A percentile compares a stretch with the other conserved stretches of the same genome.
Conservation (phyloP, 2,888 invertebrate genomes). For the Acleris sparsana region DNA sequence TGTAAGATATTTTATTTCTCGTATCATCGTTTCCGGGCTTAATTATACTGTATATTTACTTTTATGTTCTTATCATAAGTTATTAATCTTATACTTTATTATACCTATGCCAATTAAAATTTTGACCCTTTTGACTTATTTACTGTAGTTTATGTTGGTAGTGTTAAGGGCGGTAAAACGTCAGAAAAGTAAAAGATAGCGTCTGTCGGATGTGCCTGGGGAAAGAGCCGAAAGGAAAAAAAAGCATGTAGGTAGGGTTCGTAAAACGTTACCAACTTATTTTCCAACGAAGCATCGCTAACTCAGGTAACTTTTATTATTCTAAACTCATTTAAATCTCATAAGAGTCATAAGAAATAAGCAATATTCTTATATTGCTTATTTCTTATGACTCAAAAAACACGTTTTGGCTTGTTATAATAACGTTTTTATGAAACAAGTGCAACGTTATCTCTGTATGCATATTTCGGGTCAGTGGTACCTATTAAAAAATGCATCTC, state of each 20-base stretch:
- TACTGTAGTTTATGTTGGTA: not conserved
- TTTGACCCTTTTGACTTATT: not conserved
- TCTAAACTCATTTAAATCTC: too few relatives aligned
- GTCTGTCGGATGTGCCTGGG: slow-evolving; percentile 19
- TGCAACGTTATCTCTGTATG: not conserved
- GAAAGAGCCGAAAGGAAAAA: slow-evolving; percentile 11
- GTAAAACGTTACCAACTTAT: too few relatives aligned
- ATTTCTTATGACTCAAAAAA: too few relatives aligned
- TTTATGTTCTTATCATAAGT: not conserved
- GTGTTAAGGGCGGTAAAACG: not conserved
- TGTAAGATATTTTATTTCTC: slow-evolving; percentile 17
- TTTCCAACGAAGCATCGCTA: too few relatives aligned
- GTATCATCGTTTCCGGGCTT: slow-evolving; percentile 20
- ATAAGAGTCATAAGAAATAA: too few relatives aligned
- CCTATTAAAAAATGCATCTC: slow-evolving; percentile 29
- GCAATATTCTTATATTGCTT: too few relatives aligned
- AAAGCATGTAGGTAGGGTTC: slow-evolving; percentile 1
- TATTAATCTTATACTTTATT: not conserved
- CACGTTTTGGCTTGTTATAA: too few relatives aligned
- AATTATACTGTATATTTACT: slow-evolving; percentile 10
- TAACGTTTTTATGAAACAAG: not conserved
- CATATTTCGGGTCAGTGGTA: slow-evolving; percentile 8
- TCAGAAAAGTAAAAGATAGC: slow-evolving; percentile 9
- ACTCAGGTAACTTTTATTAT: too few relatives aligned
- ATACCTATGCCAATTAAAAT: not conserved